A percentile compares a stretch with the other conserved stretches of the same genome.
Evolutionary conservation across 2,888 invertebrate species (phyloP).

Genomic region (Autographa gamma): DNA sequence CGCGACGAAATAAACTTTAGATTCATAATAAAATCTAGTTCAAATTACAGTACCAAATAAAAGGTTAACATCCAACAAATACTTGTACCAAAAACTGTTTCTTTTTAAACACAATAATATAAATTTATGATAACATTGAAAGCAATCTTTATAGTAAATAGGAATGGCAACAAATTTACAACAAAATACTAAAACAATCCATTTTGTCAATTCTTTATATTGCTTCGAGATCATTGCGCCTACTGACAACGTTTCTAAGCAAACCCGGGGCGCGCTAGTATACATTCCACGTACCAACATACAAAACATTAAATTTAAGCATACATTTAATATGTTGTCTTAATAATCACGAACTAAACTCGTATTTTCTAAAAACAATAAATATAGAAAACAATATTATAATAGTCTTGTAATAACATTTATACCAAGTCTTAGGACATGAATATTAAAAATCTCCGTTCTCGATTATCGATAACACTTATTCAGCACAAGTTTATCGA

Average conservation of each 20-base stretch:
- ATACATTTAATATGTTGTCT: constrained; percentile 10
- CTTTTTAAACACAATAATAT: not conserved
- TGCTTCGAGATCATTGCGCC: constrained; percentile 54
- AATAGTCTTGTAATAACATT: constrained; percentile 49
- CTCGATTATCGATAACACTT: constrained; percentile 12
- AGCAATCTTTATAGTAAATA: constrained; percentile 1
- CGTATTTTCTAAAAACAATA: constrained; percentile 31
- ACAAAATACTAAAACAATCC: constrained; percentile 36
- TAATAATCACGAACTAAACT: not conserved
- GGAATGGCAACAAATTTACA: constrained; percentile 1
- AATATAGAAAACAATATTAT: constrained; percentile 38
- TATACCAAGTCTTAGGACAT: constrained; percentile 42
- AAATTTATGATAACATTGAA: not conserved
- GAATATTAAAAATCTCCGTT: constrained; percentile 27
- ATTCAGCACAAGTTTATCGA: constrained; percentile 14
- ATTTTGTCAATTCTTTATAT: constrained; percentile 44
- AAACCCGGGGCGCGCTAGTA: constrained; percentile 28
- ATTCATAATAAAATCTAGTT: not conserved
- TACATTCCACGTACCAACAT: constrained; percentile 25
- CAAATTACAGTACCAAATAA: constrained; percentile 2
- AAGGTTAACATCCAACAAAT: constrained; percentile 1
- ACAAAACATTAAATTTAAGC: constrained; percentile 44
- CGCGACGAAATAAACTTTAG: not conserved
- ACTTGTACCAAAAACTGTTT: constrained; percentile 1
- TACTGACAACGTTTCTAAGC: constrained; percentile 46